Conservation (phyloP, 2,888 invertebrate genomes). For the Argynnis bischoffii region DNA sequence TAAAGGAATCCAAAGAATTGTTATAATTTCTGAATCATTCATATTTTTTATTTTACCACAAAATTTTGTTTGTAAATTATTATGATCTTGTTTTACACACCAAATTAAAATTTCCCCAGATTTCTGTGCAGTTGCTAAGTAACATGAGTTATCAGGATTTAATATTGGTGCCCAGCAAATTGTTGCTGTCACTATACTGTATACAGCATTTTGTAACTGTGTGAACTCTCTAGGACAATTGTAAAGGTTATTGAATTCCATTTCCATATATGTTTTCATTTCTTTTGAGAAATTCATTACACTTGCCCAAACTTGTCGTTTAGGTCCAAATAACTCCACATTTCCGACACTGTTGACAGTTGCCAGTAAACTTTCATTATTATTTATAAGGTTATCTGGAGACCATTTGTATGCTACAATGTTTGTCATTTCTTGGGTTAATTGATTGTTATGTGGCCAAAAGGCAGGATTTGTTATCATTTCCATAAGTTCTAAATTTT, state of each 20-base stretch:
- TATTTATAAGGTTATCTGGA: constrained; percentile 51
- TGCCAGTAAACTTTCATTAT: constrained; percentile 54
- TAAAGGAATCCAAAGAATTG: constrained; percentile 56
- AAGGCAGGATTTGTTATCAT: constrained; percentile 62
- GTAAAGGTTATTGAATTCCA: constrained; percentile 32
- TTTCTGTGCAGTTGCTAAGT: constrained; percentile 66
- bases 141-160: constrained; percentile 52
- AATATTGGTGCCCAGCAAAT: constrained; percentile 60
- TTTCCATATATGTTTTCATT: constrained; percentile 44
- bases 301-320: constrained; percentile 49
- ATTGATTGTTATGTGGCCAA: constrained; percentile 62
- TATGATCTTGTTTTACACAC: constrained; percentile 47
- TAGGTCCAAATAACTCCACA: constrained; percentile 53
- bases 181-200: constrained; percentile 53
- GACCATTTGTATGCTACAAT: constrained; percentile 60
- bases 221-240: constrained; percentile 44
- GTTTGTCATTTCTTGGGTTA: constrained; percentile 58
- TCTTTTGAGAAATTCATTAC: constrained; percentile 54
- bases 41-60: constrained; percentile 44
- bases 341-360: constrained; percentile 66
- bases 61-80: constrained; percentile 42
- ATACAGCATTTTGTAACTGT: constrained; percentile 52
- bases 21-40: constrained; percentile 51
- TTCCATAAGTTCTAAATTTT: constrained; percentile 59
- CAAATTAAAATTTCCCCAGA: constrained; percentile 61